Base-by-base conservation (phyloP, 2,797 vertebrate species). In the Ambastaia sidthimunki region DNA sequence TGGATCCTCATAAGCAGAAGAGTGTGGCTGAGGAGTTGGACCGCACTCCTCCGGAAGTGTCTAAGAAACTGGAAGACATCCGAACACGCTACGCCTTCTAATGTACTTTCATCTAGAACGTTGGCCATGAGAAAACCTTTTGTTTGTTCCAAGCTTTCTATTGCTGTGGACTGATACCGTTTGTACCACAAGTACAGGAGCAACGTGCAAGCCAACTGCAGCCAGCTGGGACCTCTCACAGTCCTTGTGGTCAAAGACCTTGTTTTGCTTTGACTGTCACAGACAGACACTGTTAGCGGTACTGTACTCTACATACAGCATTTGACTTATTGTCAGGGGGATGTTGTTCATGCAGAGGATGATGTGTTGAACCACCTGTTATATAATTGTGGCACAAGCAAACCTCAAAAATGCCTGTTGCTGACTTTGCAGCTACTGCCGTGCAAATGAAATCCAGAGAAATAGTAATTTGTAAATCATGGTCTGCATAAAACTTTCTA, bases 1-100 rank as follows among this genome's bases (percentile, higher is more conserved):
- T 99, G 98, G 98, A 99, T 77, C 97, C 96, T 1, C 96, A 96
- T 89, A 99, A 99, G 83, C 98, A 99, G 91, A 98, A 98, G 85
- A 99, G 98, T 0, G 97, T 99, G 62, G 96, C 98, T 0, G 97
- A 99, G 80, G 98, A 99, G 87, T 90, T 99, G 87, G 98, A 99
- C 91, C 88, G 97, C 81, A 99, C 97, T 1, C 98, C 97, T 0
- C 96, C 98, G 0, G 98, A 99, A 80, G 98, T 99, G 75, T 99
- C 98, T 13, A 99, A 99, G 92, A 99, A 99, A 85, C 94, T 99
- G 83, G 98, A 99, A 86, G 98, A 99, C 88, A 99, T 99, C 75
- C 96, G 97, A 79, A 99, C 98, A 0, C 97, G 98, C 83, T 99
- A 99, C 0, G 98, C 98, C 15, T 99, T 99, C 91, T 99, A 94